Percentiles rank a stretch among this genome's conserved stretches.
phyloP scores from a whole-genome alignment of 2,888 invertebrate species.

The Synergus itoensis region DNA sequence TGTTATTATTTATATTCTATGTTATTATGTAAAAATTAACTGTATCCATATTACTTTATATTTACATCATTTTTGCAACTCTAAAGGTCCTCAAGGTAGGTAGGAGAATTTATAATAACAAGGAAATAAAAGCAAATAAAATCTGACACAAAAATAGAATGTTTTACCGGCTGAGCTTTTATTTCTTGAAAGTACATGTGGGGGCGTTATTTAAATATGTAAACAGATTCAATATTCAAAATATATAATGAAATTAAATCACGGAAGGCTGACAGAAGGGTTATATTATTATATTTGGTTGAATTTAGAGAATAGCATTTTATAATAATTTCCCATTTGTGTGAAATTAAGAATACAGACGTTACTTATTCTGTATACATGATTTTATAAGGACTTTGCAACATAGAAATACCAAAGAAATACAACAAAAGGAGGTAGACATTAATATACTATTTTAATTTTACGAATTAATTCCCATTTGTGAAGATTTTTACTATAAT shows the following conservation, averaged over 20 bases:
- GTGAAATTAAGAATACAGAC: neutral
- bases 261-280: conserved; percentile 10
- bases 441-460: neutral
- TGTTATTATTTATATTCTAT: neutral
- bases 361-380: neutral
- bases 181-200: neutral
- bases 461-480: neutral
- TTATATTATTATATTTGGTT: conserved; percentile 15
- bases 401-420: neutral
- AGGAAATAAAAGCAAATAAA: neutral
- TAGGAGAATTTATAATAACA: neutral
- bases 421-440: neutral
- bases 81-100: too few species aligned
- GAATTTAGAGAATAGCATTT: neutral
- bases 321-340: neutral
- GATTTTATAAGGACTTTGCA: neutral
- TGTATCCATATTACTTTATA: neutral
- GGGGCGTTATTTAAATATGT: neutral
- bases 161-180: neutral
- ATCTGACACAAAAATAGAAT: neutral
- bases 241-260: conserved; percentile 2
- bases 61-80: neutral
- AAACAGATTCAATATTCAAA: neutral
- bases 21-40: neutral
- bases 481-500: neutral